Evolutionary conservation across 2,888 invertebrate species (phyloP).

Genomic region (Cryptophagus acutangulus): DNA sequence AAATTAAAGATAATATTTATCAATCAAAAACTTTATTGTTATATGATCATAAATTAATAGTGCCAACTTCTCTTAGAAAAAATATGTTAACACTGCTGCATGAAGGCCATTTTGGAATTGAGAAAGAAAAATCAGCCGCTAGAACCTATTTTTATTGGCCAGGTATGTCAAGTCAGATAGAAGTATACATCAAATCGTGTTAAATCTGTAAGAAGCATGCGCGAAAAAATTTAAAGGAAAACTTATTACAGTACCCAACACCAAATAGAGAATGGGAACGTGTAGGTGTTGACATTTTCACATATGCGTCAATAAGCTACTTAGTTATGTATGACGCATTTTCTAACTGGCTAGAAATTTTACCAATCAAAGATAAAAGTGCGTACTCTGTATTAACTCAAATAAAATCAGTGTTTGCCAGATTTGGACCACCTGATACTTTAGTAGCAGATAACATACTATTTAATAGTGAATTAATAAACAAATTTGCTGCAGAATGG

Average conservation of each 20-base stretch:
- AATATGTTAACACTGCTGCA: background rate
- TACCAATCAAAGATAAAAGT: slow-evolving; percentile 14
- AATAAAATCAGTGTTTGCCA: slow-evolving; percentile 14
- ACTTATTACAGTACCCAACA: slow-evolving; percentile 8
- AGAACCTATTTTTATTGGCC: slow-evolving; percentile 1
- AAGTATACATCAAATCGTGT: slow-evolving; percentile 1
- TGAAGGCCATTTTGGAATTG: slow-evolving; percentile 2
- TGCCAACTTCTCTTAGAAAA: background rate
- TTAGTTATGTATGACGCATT: slow-evolving; percentile 16
- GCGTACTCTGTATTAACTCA: slow-evolving; percentile 11
- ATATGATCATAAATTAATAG: slow-evolving; percentile 3
- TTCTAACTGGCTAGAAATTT: slow-evolving; percentile 18
- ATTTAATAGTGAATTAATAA: slow-evolving; percentile 12
- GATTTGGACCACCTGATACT: slow-evolving; percentile 11
- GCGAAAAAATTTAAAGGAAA: slow-evolving; percentile 14
- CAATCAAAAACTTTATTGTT: background rate
- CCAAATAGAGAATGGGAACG: slow-evolving; percentile 17
- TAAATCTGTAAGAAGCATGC: slow-evolving; percentile 11
- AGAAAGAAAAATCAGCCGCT: background rate
- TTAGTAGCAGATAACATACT: slow-evolving; percentile 16
- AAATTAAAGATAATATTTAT: background rate
- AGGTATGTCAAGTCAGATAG: slow-evolving; percentile 1
- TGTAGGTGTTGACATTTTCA: slow-evolving; percentile 18
- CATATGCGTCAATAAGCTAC: slow-evolving; percentile 12
- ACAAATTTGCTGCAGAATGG: slow-evolving; percentile 16